phyloP scores from a whole-genome alignment of 2,888 invertebrate species.

The Lasioglossum calceatum region DNA sequence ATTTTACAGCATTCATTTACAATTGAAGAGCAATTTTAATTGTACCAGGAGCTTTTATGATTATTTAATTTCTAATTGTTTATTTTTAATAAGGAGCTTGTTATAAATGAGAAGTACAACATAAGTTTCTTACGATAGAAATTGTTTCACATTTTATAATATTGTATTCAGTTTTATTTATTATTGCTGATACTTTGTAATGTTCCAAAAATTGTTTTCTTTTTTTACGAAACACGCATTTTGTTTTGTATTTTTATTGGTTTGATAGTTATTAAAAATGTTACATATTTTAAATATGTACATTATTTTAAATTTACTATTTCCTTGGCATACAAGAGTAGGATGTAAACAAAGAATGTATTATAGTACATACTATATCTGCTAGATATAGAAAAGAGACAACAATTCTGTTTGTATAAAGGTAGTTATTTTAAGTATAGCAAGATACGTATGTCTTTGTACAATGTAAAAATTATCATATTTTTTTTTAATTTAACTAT shows the following conservation, averaged over 20 bases:
- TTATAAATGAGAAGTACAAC: constrained; percentile 13
- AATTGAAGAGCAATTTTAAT: constrained; percentile 5
- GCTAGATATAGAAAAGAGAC: constrained; percentile 45
- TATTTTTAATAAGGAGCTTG: neutral
- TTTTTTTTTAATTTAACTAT: constrained; percentile 11
- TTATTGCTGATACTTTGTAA: constrained; percentile 26
- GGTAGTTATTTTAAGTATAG: constrained; percentile 30
- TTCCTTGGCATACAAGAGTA: constrained; percentile 22
- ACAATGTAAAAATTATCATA: constrained; percentile 17
- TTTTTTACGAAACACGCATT: neutral
- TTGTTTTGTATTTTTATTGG: constrained; percentile 5
- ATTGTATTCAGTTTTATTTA: constrained; percentile 48
- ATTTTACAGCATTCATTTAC: constrained; percentile 46
- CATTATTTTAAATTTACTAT: constrained; percentile 29
- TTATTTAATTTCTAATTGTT: constrained; percentile 28
- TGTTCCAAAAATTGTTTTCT: constrained; percentile 10
- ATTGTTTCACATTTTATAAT: constrained; percentile 39
- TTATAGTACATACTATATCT: constrained; percentile 32
- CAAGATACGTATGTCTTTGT: constrained; percentile 30
- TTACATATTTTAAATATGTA: constrained; percentile 12
- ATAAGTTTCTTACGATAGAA: constrained; percentile 13
- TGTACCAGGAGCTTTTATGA: constrained; percentile 12
- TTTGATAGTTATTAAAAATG: constrained; percentile 16
- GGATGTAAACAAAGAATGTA: constrained; percentile 45
- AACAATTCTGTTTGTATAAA: constrained; percentile 45